Evolutionary conservation across 2,888 invertebrate genomes (phyloP).

Genomic region (Ceramica pisi): DNA sequence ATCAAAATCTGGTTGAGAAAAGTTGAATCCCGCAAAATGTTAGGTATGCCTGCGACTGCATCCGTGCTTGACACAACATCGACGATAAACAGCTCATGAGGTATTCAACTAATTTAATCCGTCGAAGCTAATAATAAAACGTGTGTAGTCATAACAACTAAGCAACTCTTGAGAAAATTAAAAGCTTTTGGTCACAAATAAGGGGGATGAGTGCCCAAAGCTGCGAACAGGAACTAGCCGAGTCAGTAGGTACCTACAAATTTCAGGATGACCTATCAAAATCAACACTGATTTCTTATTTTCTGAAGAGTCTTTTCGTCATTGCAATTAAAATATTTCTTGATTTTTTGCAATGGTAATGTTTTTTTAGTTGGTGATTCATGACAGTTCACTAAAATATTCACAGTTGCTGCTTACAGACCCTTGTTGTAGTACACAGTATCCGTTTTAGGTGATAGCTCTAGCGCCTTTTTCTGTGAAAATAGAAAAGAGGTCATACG

Average conservation of each 20-base stretch:
- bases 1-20: background rate
- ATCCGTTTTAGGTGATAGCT: constrained; percentile 13
- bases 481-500: background rate
- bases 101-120: background rate
- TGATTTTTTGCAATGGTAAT: background rate
- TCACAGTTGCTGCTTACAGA: constrained; percentile 20
- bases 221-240: background rate
- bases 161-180: background rate
- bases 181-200: background rate
- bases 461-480: constrained; percentile 25
- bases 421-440: constrained; percentile 43
- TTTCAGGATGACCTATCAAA: background rate
- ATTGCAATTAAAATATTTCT: background rate
- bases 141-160: constrained; percentile 4
- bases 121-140: background rate
- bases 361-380: background rate
- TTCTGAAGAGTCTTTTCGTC: background rate
- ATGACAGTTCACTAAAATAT: background rate
- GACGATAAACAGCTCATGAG: background rate
- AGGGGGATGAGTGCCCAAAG: background rate
- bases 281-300: constrained; percentile 2
- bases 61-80: background rate
- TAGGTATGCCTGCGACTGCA: accelerated
- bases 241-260: too few relatives aligned
- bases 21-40: background rate